Conservation (phyloP, 2,797 vertebrate genomes). For the Allobates femoralis region DNA sequence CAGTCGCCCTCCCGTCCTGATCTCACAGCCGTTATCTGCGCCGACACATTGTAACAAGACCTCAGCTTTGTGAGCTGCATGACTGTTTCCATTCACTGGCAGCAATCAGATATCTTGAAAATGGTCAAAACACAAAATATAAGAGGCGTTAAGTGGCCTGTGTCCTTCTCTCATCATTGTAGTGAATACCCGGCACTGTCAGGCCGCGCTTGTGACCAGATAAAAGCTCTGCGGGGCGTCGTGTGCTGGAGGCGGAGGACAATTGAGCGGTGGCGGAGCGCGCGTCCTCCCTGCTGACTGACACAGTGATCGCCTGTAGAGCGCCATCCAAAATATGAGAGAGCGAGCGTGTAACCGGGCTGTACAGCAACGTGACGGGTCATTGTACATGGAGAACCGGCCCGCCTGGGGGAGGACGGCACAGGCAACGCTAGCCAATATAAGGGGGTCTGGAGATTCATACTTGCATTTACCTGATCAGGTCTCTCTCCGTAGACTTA, state of each 20-base stretch:
- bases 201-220: neutral
- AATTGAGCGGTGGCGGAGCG: conserved; percentile 7
- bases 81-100: too few species aligned
- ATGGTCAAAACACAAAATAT: too few species aligned
- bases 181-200: neutral
- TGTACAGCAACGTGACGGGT: neutral
- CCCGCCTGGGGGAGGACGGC: neutral
- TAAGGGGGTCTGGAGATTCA: too few species aligned
- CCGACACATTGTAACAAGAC: too few species aligned
- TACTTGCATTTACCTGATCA: too few species aligned
- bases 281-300: neutral
- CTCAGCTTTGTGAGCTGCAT: too few species aligned
- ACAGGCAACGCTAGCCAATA: too few species aligned
- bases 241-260: conserved; percentile 8
- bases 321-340: conserved; percentile 26
- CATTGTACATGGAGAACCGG: neutral
- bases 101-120: too few species aligned
- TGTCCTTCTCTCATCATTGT: neutral
- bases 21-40: too few species aligned
- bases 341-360: neutral
- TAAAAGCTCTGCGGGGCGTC: conserved; percentile 2
- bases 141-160: neutral
- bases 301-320: conserved; percentile 13
- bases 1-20: too few species aligned
- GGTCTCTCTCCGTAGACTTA: too few species aligned